Percentiles rank a stretch among this genome's conserved stretches.
Conservation (phyloP, 2,113 vertebrate species). For the Malaclemys terrapin region DNA sequence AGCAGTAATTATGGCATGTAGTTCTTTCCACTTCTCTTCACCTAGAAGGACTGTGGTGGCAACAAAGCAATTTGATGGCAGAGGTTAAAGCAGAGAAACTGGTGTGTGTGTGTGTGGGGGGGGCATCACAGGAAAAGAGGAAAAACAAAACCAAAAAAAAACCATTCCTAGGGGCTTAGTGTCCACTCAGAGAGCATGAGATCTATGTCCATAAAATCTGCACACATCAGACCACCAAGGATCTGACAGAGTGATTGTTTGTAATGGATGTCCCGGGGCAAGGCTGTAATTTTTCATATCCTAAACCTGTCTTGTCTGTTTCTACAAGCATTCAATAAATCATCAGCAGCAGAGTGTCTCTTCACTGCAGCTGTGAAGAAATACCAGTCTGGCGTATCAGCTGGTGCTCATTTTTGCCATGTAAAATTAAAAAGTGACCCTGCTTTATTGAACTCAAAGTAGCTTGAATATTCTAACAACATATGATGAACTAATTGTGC, state of each 20-base stretch:
- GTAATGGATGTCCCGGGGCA: neutral
- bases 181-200: neutral
- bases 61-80: neutral
- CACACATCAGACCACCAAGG: neutral
- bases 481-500: neutral
- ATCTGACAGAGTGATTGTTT: neutral
- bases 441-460: neutral
- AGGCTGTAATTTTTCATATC: conserved; percentile 20
- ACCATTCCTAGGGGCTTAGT: neutral
- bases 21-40: neutral
- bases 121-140: neutral
- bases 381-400: neutral
- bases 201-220: neutral
- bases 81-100: neutral
- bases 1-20: neutral
- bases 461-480: neutral
- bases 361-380: neutral
- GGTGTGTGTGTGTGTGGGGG: neutral
- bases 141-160: neutral
- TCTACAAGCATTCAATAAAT: conserved; percentile 36
- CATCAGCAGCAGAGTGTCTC: neutral
- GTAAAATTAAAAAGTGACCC: neutral
- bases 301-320: neutral
- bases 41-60: neutral
- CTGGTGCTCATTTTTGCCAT: neutral